A percentile compares a stretch with the other conserved stretches of the same genome.
Evolutionary conservation across 2,113 vertebrate genomes (phyloP).

Genomic region (Nycticryphes semicollaris): DNA sequence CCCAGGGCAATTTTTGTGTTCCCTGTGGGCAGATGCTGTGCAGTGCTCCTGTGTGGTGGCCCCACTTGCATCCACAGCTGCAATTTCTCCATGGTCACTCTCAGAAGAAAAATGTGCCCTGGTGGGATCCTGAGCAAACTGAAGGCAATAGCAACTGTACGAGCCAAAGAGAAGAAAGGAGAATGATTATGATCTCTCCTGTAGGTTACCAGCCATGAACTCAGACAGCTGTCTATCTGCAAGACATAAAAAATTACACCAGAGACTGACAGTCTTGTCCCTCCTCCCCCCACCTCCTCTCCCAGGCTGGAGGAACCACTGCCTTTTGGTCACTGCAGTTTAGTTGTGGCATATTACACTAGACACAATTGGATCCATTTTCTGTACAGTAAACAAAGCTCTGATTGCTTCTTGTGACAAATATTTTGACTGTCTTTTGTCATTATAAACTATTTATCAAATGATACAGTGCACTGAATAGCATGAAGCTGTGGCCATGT

Average conservation of each 20-base stretch:
- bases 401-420: neutral
- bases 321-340: neutral
- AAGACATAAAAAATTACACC: neutral
- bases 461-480: neutral
- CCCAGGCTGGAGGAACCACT: neutral
- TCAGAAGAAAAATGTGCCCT: neutral
- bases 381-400: neutral
- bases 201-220: neutral
- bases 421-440: neutral
- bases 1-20: neutral
- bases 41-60: neutral
- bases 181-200: neutral
- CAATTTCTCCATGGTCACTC: neutral
- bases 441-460: neutral
- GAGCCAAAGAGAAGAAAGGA: neutral
- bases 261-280: neutral
- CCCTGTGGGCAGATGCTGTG: neutral
- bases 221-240: neutral
- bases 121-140: fast-evolving
- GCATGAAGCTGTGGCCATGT: neutral
- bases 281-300: neutral
- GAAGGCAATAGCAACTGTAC: neutral
- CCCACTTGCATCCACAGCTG: neutral
- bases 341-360: neutral
- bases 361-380: neutral